A percentile compares a stretch with the other conserved stretches of the same genome.
Evolutionary conservation across 2,888 invertebrate species (phyloP).

Genomic region (Epiblema foenella): DNA sequence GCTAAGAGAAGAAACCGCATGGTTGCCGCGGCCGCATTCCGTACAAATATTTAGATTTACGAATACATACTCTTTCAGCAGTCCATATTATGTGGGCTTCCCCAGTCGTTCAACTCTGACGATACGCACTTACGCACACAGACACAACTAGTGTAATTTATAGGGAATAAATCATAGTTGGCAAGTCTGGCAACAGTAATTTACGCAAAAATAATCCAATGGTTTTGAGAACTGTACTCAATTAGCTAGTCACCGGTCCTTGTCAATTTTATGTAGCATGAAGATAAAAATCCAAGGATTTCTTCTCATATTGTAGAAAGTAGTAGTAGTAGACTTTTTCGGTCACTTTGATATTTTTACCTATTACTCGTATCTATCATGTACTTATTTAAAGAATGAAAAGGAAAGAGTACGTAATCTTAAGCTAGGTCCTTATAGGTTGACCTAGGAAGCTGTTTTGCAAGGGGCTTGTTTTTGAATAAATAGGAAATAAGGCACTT

Average conservation of each 20-base stretch:
- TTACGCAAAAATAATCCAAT: neutral
- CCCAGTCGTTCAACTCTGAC: conserved; percentile 23
- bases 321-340: neutral
- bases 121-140: neutral
- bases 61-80: neutral
- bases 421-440: neutral
- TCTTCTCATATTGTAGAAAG: neutral
- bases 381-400: too few species aligned
- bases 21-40: conserved; percentile 27
- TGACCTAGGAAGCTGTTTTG: neutral
- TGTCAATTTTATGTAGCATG: too few species aligned
- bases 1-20: conserved; percentile 26
- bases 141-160: conserved; percentile 22
- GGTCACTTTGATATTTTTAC: too few species aligned
- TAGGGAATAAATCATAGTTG: conserved; percentile 13
- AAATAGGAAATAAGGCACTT: too few species aligned
- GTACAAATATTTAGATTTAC: conserved; percentile 14
- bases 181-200: neutral
- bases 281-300: too few species aligned
- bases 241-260: too few species aligned
- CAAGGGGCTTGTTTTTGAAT: neutral
- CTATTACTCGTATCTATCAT: too few species aligned
- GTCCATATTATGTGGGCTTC: neutral
- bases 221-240: too few species aligned
- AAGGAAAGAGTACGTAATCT: neutral